Percentiles rank a stretch among this genome's conserved stretches.
These are phyloP conservation scores for Drosophila putrida DNA, from an alignment of 2,888 invertebrate species.

Conservation along the genomic window DNA sequence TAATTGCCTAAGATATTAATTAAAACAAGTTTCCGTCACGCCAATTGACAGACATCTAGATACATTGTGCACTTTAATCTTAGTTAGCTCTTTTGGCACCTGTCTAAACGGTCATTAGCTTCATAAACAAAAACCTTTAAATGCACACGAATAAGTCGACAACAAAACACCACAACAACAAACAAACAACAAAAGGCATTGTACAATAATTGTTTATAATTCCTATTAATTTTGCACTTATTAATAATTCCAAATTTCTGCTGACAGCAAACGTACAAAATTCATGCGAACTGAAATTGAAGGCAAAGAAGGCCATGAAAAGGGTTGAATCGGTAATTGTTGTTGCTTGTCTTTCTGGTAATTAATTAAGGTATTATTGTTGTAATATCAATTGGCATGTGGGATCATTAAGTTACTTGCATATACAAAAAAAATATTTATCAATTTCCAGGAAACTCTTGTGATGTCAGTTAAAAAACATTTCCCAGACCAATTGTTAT, in stretches of 20 bases:
- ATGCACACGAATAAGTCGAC: constrained; percentile 38
- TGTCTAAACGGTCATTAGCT: constrained; percentile 63
- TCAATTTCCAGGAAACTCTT: constrained; percentile 29
- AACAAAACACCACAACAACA: not conserved
- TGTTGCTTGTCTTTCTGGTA: constrained; percentile 23
- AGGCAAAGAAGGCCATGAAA: constrained; percentile 37
- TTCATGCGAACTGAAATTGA: constrained; percentile 62
- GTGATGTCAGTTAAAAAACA: constrained; percentile 40
- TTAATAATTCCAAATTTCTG: constrained; percentile 61
- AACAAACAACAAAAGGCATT: constrained; percentile 11
- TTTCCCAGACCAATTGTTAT: constrained; percentile 60
- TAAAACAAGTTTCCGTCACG: constrained; percentile 29
- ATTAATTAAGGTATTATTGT: constrained; percentile 20
- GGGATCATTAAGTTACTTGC: constrained; percentile 20
- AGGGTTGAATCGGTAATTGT: constrained; percentile 22
- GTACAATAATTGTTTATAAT: constrained; percentile 55
- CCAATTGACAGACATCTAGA: not conserved
- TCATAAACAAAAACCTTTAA: constrained; percentile 45
- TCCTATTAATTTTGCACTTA: constrained; percentile 70
- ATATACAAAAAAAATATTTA: constrained; percentile 7
- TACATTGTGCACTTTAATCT: constrained; percentile 1
- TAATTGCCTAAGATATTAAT: constrained; percentile 41
- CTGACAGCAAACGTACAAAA: constrained; percentile 56
- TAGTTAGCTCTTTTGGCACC: constrained; percentile 35
- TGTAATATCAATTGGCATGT: constrained; percentile 24